Evolutionary conservation across 2,888 invertebrate species (phyloP).

Genomic region (Busseola fusca): DNA sequence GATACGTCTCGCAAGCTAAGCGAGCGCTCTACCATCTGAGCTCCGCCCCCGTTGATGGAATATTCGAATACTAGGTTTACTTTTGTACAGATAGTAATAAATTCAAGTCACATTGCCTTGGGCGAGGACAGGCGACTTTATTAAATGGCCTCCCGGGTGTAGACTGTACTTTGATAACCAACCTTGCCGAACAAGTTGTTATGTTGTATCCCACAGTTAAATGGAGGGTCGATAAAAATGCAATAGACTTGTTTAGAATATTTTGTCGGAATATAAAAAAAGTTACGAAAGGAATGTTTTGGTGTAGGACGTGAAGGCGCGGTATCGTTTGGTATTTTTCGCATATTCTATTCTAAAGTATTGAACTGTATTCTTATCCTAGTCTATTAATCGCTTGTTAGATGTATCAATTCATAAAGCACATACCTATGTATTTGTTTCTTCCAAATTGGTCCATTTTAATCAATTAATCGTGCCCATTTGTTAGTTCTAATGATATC

Average conservation of each 20-base stretch:
- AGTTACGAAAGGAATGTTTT: background rate
- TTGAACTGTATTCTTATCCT: background rate
- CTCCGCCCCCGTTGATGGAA: slow-evolving; percentile 77
- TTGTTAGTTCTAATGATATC: background rate
- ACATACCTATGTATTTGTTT: background rate
- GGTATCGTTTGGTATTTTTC: background rate
- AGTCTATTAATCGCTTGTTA: background rate
- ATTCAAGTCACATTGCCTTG: slow-evolving; percentile 64
- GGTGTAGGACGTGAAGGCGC: too few species aligned
- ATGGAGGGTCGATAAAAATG: slow-evolving; percentile 33
- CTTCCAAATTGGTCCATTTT: background rate
- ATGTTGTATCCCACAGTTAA: slow-evolving; percentile 29
- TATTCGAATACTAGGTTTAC: slow-evolving; percentile 64
- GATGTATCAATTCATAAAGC: background rate
- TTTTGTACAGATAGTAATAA: slow-evolving; percentile 58
- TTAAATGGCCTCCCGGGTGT: slow-evolving; percentile 61
- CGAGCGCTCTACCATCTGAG: slow-evolving; percentile 85
- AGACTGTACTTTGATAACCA: slow-evolving; percentile 49
- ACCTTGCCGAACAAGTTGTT: slow-evolving; percentile 35
- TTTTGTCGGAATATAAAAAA: slow-evolving; percentile 19
- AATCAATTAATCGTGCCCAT: background rate
- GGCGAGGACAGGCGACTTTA: slow-evolving; percentile 67
- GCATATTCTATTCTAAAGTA: background rate
- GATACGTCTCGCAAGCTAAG: slow-evolving; percentile 87
- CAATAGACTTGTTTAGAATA: slow-evolving; percentile 35